phyloP scores from a whole-genome alignment of 1,140 invertebrate genomes.

The Ceratitis capitata region DNA sequence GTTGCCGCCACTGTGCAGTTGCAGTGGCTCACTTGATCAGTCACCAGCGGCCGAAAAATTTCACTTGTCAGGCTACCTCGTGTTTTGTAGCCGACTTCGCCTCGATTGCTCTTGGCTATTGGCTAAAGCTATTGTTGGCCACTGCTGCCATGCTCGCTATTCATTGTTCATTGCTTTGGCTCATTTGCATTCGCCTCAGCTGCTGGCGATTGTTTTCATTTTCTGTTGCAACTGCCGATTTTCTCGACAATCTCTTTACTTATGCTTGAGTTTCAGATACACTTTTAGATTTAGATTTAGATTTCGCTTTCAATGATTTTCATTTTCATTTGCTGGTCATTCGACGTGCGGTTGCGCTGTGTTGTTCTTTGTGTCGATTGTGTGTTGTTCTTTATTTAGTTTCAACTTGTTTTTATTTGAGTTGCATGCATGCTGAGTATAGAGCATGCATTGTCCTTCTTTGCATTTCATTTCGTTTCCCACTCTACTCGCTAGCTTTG shows the following conservation, averaged over 20 bases:
- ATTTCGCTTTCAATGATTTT: slow-evolving; percentile 34
- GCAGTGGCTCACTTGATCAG: background rate
- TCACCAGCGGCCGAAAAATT: background rate
- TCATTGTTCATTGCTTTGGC: background rate
- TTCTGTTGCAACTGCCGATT: background rate
- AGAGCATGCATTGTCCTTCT: background rate
- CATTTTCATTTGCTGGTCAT: slow-evolving; percentile 14
- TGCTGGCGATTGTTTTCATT: background rate
- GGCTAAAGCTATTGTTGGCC: background rate
- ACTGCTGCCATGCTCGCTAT: background rate
- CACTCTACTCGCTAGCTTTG: background rate
- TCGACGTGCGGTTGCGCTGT: background rate
- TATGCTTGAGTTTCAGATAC: background rate
- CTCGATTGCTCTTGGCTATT: background rate
- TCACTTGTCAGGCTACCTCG: background rate
- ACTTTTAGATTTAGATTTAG: slow-evolving; percentile 7
- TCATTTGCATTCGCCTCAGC: background rate
- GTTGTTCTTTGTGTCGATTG: background rate
- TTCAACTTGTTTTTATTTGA: background rate
- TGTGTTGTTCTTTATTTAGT: background rate
- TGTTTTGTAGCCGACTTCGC: background rate
- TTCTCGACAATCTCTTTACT: background rate
- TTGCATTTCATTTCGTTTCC: background rate
- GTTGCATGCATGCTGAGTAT: background rate
- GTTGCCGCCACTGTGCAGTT: background rate